Evolutionary conservation across 2,888 invertebrate species (phyloP), one percentile per base, ranked within the genome.

Genomic region (Spisula solida): DNA sequence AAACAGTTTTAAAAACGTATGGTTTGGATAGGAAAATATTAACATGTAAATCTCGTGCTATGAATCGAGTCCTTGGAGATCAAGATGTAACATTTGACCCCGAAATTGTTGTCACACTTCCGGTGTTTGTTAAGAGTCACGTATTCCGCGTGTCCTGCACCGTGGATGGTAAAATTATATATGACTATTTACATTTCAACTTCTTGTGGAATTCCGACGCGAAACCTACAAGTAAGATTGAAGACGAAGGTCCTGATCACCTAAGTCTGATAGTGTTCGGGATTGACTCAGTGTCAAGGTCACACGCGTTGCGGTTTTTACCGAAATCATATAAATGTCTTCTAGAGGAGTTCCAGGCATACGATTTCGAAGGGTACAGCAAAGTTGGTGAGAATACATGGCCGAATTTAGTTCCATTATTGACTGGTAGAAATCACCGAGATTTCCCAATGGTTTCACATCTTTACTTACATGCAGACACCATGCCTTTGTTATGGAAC

Each of bases 341-440:
- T 6, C 78, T 79, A 10, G 81, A 91, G 48, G 75, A 83, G 16
- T 70, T 91, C 0, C 82, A 82, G 12, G 87, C 82, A 47, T 82
- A 89, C 60, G 86, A 87, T 51, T 85, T 91, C 25, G 66, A 85
- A 70, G 91, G 91, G 1, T 89, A 91, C 41, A 88, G 85, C 18
- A 91, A 90, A 82, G 89, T 91, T 20, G 91, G 89, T 4, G 88
- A 83, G 16, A 90, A 90, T 75, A 91, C 90, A 0, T 88, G 82
- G 55, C 91, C 89, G 29, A 91, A 91, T 80, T 25, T 91, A 25
- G 80, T 91, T 0, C 82, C 91, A 0, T 56, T 91, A 2, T 79
- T 91, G 14, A 88, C 88, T 20, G 91, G 91, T 1, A 81, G 85
- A 47, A 75, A 60, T 51, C 18, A 81, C 16, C 25, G 78, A 0